Conservation (phyloP, 2,113 vertebrate species). For the Misgurnus anguillicaudatus region DNA sequence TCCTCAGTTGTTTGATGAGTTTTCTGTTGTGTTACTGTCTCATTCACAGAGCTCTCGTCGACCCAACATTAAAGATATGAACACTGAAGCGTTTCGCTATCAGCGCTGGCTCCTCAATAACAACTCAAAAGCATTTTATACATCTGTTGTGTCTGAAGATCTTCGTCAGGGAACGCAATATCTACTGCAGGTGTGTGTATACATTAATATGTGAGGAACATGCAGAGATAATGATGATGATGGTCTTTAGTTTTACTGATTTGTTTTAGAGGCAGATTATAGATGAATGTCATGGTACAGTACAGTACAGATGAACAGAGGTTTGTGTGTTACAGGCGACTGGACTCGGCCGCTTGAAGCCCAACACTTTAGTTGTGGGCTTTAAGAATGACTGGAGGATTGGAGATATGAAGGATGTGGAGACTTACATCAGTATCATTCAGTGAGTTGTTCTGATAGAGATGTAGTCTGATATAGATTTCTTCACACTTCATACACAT, state of each 20-base stretch:
- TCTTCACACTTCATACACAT: background rate
- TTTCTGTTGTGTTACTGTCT: background rate
- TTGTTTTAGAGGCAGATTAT: too few relatives aligned
- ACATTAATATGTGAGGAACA: too few relatives aligned
- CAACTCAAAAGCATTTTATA: constrained; percentile 94
- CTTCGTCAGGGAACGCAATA: constrained; percentile 90
- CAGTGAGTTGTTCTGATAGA: constrained; percentile 82
- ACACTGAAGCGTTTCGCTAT: constrained; percentile 84
- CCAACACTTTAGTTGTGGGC: constrained; percentile 93
- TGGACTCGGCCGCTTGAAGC: constrained; percentile 91
- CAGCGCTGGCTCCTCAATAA: constrained; percentile 95
- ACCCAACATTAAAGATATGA: constrained; percentile 91
- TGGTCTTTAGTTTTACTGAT: too few relatives aligned
- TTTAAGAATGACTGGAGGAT: constrained; percentile 96
- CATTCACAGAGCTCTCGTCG: constrained; percentile 83
- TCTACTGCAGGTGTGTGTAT: constrained; percentile 86
- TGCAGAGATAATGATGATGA: too few relatives aligned
- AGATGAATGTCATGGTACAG: too few relatives aligned
- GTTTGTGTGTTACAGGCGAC: constrained; percentile 80
- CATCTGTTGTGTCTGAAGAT: constrained; percentile 92
- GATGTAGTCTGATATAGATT: background rate
- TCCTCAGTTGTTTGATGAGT: too few relatives aligned
- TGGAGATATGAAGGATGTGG: constrained; percentile 91
- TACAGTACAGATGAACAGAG: too few relatives aligned
- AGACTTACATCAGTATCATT: constrained; percentile 93